Conservation (phyloP, 2,888 invertebrate species). For the Eremobia ochroleuca region DNA sequence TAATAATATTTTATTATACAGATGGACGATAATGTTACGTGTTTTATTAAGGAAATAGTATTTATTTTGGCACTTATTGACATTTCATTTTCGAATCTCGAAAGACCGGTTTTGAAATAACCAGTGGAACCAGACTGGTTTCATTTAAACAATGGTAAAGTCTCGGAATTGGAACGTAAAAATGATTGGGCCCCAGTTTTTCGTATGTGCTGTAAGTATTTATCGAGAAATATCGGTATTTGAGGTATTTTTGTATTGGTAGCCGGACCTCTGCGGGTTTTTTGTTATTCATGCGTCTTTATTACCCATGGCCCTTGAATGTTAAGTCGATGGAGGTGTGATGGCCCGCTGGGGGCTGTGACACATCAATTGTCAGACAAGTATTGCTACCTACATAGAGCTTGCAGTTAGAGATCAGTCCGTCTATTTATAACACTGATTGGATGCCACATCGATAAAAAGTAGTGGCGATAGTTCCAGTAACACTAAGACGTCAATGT, state of each 20-base stretch:
- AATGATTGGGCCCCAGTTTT: slow-evolving; percentile 52
- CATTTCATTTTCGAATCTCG: slow-evolving; percentile 69
- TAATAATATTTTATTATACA: slow-evolving; percentile 26
- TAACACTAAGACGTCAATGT: slow-evolving; percentile 17
- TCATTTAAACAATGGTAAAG: slow-evolving; percentile 43
- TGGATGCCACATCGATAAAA: background rate
- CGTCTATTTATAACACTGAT: slow-evolving; percentile 8
- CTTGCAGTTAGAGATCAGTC: background rate
- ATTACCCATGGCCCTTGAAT: slow-evolving; percentile 73
- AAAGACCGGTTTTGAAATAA: slow-evolving; percentile 68
- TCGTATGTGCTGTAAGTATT: slow-evolving; percentile 59
- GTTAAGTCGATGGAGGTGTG: slow-evolving; percentile 61
- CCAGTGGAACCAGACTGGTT: slow-evolving; percentile 59
- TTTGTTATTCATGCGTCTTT: slow-evolving; percentile 74
- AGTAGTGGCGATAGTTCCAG: background rate
- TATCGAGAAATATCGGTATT: slow-evolving; percentile 63
- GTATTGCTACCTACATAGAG: background rate
- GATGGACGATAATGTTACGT: slow-evolving; percentile 27
- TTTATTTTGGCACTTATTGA: slow-evolving; percentile 64
- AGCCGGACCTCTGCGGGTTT: slow-evolving; percentile 66
- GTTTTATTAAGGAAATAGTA: slow-evolving; percentile 65
- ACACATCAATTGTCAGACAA: slow-evolving; percentile 10
- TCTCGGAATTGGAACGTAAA: slow-evolving; percentile 49
- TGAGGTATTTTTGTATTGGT: slow-evolving; percentile 59
- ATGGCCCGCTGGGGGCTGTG: slow-evolving; percentile 32